Conservation (phyloP, 2,113 vertebrate species). For the Ahaetulla prasina region DNA sequence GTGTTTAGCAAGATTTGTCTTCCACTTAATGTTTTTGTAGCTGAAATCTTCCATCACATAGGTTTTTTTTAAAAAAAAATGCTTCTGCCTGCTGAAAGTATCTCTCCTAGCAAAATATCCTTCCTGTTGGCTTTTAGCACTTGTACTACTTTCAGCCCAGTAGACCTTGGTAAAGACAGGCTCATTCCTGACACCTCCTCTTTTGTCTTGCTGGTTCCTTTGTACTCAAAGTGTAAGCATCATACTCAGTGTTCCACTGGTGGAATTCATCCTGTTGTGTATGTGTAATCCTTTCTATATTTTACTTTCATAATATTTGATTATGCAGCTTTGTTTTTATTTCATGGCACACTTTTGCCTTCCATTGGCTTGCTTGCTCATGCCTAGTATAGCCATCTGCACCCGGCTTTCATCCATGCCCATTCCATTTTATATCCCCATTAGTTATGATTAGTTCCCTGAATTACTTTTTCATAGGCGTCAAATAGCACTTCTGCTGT, state of each 20-base stretch:
- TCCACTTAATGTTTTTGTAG: not conserved
- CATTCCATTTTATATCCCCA: not conserved
- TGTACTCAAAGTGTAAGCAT: not conserved
- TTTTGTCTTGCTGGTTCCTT: not conserved
- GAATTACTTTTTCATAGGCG: not conserved
- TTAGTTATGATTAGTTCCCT: not conserved
- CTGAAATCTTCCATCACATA: not conserved
- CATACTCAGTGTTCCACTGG: not conserved
- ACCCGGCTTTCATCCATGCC: not conserved
- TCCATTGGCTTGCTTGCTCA: not conserved
- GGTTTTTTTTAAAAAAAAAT: not conserved
- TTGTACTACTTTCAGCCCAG: not conserved
- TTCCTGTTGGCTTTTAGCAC: not conserved
- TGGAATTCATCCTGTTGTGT: not conserved
- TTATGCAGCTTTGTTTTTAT: not conserved
- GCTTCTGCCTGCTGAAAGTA: not conserved
- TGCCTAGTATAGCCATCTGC: not conserved
- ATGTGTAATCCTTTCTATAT: not conserved
- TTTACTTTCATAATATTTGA: not conserved
- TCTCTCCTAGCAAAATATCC: not conserved
- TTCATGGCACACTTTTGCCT: not conserved
- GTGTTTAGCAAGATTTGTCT: not conserved
- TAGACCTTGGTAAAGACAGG: not conserved
- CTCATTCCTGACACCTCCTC: not conserved
- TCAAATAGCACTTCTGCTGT: not conserved